phyloP scores from a whole-genome alignment of 2,888 invertebrate genomes.

The Teleiodes luculella region DNA sequence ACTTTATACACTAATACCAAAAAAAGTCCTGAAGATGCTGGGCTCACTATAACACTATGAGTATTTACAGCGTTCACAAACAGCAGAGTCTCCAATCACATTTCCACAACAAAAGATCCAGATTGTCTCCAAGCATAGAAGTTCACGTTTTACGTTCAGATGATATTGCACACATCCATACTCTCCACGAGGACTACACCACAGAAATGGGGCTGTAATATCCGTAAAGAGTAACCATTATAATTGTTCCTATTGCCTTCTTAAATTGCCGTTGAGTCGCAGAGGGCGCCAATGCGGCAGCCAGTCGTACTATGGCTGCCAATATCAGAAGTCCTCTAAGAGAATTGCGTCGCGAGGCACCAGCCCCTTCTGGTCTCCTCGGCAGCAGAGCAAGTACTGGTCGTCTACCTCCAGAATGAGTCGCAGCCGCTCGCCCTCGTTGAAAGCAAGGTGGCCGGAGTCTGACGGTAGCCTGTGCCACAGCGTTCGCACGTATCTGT shows the following conservation, averaged over 20 bases:
- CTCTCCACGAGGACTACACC: neutral
- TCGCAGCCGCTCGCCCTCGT: constrained; percentile 85
- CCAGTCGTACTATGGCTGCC: constrained; percentile 67
- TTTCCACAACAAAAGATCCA: constrained; percentile 20
- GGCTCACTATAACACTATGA: constrained; percentile 33
- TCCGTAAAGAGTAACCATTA: neutral
- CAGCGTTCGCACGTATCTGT: constrained; percentile 84
- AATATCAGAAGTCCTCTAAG: constrained; percentile 72
- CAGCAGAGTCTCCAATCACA: constrained; percentile 34
- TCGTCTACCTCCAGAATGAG: constrained; percentile 87
- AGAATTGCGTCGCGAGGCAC: constrained; percentile 85
- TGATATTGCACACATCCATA: constrained; percentile 5
- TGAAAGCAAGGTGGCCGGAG: constrained; percentile 87
- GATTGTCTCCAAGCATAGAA: neutral
- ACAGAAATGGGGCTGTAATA: neutral
- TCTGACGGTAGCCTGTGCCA: constrained; percentile 87
- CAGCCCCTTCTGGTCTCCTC: constrained; percentile 86
- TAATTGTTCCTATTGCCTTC: constrained; percentile 28
- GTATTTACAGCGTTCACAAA: constrained; percentile 50
- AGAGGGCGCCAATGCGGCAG: constrained; percentile 67
- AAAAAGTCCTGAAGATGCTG: constrained; percentile 33
- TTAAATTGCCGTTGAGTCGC: constrained; percentile 38
- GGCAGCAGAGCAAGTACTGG: constrained; percentile 86
- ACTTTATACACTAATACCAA: constrained; percentile 34
- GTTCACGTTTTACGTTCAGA: neutral